Evolutionary conservation across 2,797 vertebrate genomes (phyloP).

Genomic region (Anableps anableps): DNA sequence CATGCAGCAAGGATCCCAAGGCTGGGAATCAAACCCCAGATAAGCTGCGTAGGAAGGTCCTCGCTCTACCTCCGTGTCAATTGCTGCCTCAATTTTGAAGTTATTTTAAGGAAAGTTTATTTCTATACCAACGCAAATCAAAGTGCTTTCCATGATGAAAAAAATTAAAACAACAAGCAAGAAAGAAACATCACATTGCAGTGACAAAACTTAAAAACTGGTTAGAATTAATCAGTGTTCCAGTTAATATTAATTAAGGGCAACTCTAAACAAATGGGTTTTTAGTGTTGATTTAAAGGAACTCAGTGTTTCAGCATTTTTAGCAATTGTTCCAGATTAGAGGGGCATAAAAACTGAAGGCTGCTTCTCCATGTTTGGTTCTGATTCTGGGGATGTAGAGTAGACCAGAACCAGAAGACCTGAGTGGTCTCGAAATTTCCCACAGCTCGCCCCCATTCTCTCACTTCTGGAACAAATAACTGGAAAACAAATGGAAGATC

Average conservation of each 20-base stretch:
- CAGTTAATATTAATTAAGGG: background rate
- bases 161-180: background rate
- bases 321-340: background rate
- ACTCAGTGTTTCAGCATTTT: background rate
- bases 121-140: background rate
- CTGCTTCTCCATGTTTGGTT: no score
- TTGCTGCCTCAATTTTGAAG: no score
- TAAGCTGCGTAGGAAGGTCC: no score
- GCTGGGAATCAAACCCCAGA: no score
- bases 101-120: no score
- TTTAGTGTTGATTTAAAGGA: background rate
- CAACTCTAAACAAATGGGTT: background rate
- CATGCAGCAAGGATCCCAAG: background rate
- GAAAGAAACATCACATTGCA: background rate
- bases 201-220: background rate
- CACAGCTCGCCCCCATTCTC: no score
- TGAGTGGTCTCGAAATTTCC: no score
- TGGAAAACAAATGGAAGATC: no score
- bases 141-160: background rate
- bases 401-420: no score
- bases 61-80: no score
- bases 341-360: background rate
- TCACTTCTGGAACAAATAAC: no score
- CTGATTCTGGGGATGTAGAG: no score
- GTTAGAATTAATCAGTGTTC: background rate